A percentile compares a stretch with the other conserved stretches of the same genome.
Conservation (phyloP, 2,888 invertebrate species). For the Eristalis tenax region DNA sequence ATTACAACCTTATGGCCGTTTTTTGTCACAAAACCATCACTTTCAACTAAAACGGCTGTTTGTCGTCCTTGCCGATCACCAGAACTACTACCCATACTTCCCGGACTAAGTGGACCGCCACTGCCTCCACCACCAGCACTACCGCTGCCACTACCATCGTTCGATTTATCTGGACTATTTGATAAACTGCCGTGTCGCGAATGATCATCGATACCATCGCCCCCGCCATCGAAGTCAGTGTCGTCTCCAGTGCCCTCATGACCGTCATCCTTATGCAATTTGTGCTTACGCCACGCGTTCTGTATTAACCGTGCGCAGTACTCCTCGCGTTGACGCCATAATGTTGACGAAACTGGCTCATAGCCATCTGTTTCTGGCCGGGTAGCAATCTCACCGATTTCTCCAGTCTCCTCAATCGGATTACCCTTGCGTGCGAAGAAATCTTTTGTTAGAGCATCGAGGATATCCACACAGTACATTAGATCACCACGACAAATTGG, state of each 20-base stretch:
- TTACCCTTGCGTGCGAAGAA: constrained; percentile 98
- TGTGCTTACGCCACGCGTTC: constrained; percentile 95
- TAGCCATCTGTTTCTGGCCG: constrained; percentile 94
- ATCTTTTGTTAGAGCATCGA: constrained; percentile 98
- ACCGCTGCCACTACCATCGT: constrained; percentile 60
- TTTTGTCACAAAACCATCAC: constrained; percentile 91
- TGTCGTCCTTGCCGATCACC: constrained; percentile 83
- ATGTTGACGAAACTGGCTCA: constrained; percentile 95
- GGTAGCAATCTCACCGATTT: constrained; percentile 91
- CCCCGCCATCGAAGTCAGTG: constrained; percentile 82
- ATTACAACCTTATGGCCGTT: constrained; percentile 95
- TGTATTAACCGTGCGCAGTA: constrained; percentile 98
- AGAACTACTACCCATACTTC: constrained; percentile 76
- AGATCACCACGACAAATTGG: constrained; percentile 98
- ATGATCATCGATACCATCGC: constrained; percentile 81
- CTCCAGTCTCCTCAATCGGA: constrained; percentile 95
- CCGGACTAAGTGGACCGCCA: constrained; percentile 75
- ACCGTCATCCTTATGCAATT: constrained; percentile 85
- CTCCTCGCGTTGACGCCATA: constrained; percentile 97
- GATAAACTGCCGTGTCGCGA: constrained; percentile 62
- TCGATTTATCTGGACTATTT: constrained; percentile 74
- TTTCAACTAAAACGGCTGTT: constrained; percentile 92
- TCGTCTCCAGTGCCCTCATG: constrained; percentile 83
- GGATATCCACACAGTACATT: constrained; percentile 99
- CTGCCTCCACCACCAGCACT: constrained; percentile 61